These are phyloP conservation scores for Sterrhoptilus dennistouni DNA, from an alignment of 2,113 vertebrate genomes.

Conservation along the genomic window DNA sequence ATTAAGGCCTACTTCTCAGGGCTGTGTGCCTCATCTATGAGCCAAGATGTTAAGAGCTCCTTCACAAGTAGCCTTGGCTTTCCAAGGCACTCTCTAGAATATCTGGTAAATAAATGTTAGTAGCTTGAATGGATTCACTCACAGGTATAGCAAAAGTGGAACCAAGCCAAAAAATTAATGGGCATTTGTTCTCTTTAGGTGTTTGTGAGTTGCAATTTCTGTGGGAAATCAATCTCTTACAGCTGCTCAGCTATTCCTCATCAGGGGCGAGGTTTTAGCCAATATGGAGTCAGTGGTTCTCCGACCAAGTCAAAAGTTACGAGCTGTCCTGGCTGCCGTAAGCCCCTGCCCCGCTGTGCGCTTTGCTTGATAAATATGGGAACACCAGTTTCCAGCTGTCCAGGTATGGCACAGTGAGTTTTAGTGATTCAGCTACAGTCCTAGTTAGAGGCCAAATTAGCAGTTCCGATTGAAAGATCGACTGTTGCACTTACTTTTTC, in stretches of 20 bases:
- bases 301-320: slow-evolving; percentile 98
- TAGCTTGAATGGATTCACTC: neutral
- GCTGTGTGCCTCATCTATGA: neutral
- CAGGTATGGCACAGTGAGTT: slow-evolving; percentile 76
- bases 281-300: slow-evolving; percentile 95
- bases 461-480: neutral
- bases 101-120: neutral
- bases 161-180: neutral
- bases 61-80: neutral
- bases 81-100: neutral
- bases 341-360: slow-evolving; percentile 95
- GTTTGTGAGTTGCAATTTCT: slow-evolving; percentile 99
- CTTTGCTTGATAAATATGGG: slow-evolving; percentile 99
- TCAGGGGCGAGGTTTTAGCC: slow-evolving; percentile 96
- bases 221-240: slow-evolving; percentile 98
- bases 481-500: neutral
- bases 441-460: neutral
- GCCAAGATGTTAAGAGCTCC: neutral
- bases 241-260: slow-evolving; percentile 94
- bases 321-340: slow-evolving; percentile 96
- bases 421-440: neutral
- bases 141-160: neutral
- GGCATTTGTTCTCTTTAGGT: slow-evolving; percentile 77
- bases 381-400: slow-evolving; percentile 93
- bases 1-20: neutral